phyloP scores from a whole-genome alignment of 2,888 invertebrate species.

The Tiliacea citrago region DNA sequence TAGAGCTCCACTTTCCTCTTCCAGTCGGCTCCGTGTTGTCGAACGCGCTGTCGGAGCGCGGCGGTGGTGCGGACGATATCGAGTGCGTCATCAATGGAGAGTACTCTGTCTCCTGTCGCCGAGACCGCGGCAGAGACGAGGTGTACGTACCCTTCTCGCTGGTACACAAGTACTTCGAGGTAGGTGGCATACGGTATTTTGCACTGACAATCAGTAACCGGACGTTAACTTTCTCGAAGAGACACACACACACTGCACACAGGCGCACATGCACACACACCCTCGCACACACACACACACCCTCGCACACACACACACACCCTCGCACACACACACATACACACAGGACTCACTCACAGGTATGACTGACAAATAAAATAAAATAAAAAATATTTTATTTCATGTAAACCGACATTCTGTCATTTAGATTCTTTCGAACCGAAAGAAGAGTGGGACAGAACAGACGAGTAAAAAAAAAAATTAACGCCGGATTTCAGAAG shows the following conservation, averaged over 20 bases:
- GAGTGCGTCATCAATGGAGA: slow-evolving; percentile 97
- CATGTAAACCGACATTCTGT: neutral
- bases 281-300: too few species aligned
- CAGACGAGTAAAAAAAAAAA: too few species aligned
- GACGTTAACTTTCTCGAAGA: neutral
- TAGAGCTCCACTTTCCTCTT: neutral
- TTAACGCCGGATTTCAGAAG: neutral
- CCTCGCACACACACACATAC: too few species aligned
- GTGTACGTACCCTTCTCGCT: slow-evolving; percentile 98
- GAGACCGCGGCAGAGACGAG: slow-evolving; percentile 94
- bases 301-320: too few species aligned
- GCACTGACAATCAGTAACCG: neutral
- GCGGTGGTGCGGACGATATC: slow-evolving; percentile 90
- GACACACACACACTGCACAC: neutral
- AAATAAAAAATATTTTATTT: neutral
- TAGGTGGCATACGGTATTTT: slow-evolving; percentile 72
- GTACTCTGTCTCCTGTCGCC: slow-evolving; percentile 94
- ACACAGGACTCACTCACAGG: neutral
- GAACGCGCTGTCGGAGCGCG: slow-evolving; percentile 74
- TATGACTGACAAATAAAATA: neutral
- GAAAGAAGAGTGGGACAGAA: too few species aligned
- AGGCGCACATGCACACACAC: too few species aligned
- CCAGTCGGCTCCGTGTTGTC: slow-evolving; percentile 72
- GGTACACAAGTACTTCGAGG: slow-evolving; percentile 98
- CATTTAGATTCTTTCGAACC: too few species aligned